Conservation (phyloP, 2,113 vertebrate species). For the Catharus minimus region DNA sequence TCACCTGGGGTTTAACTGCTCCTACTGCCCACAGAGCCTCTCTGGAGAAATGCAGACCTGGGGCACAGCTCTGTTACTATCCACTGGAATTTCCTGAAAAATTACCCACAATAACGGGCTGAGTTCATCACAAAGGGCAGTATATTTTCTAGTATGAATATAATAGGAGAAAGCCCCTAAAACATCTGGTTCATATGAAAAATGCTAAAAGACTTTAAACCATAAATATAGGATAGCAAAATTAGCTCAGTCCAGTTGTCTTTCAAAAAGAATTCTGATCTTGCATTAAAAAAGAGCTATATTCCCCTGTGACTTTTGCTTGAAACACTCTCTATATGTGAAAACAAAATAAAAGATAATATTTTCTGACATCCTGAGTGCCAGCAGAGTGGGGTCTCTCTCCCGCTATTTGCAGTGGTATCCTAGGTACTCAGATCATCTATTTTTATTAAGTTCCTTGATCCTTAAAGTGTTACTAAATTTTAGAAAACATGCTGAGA, state of each 20-base stretch:
- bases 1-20: background rate
- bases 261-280: background rate
- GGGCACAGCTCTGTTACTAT: background rate
- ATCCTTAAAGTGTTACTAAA: background rate
- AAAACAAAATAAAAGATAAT: background rate
- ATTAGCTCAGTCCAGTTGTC: background rate
- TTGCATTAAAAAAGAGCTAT: background rate
- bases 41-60: background rate
- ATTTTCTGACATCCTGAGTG: background rate
- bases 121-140: background rate
- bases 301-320: background rate
- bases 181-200: background rate
- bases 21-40: background rate
- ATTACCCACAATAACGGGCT: background rate
- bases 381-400: background rate
- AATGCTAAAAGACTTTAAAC: background rate
- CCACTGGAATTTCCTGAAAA: background rate
- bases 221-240: background rate
- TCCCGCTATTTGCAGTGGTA: background rate
- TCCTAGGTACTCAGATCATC: background rate
- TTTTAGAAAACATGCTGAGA: background rate
- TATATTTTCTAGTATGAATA: background rate
- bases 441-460: background rate
- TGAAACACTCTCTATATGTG: background rate
- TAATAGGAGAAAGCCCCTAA: fast-evolving